Conservation (phyloP, 2,113 vertebrate species). For the Delphinapterus leucas region DNA sequence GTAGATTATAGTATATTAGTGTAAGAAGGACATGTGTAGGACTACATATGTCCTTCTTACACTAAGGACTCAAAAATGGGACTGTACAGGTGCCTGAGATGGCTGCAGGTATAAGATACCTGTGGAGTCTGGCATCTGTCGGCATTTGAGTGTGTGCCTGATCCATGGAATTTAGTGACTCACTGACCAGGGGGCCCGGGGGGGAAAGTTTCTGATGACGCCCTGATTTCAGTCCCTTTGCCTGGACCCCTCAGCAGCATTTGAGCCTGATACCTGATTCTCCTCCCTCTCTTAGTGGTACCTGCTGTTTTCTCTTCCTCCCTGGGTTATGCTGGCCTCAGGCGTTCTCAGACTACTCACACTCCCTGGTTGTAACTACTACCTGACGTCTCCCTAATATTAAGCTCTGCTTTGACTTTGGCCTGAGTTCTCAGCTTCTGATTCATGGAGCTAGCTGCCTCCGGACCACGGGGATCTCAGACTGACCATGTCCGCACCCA, state of each 20-base stretch:
- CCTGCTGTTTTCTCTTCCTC: background rate
- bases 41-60: background rate
- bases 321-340: background rate
- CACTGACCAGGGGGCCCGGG: background rate
- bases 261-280: background rate
- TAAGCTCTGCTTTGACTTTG: background rate
- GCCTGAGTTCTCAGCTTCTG: background rate
- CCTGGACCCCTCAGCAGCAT: background rate
- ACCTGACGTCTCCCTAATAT: background rate
- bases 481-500: background rate
- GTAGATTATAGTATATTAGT: background rate
- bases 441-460: background rate
- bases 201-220: background rate
- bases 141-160: background rate
- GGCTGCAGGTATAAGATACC: background rate
- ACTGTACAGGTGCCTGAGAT: background rate
- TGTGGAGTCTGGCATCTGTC: background rate
- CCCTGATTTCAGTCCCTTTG: background rate
- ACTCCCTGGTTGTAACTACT: background rate
- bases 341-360: background rate
- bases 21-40: background rate
- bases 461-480: background rate
- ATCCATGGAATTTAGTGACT: too few relatives aligned
- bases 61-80: background rate
- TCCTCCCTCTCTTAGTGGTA: background rate